Base-by-base conservation (phyloP, 2,113 vertebrate species). In the Cinclus cinclus region DNA sequence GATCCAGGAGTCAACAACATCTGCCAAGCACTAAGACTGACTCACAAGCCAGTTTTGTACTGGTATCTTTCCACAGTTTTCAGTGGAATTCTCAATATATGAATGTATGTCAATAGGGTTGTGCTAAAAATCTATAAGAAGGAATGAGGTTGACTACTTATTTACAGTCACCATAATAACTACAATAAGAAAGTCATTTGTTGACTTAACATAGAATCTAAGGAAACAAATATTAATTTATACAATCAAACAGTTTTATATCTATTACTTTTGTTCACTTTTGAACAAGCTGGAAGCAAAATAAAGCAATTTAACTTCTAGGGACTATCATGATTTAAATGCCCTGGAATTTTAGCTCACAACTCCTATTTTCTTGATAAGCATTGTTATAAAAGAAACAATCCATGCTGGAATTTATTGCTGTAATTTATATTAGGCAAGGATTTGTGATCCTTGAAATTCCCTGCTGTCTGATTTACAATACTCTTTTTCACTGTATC, bases 401-500 rank as follows among this genome's bases (percentile, higher is more conserved):
- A 50, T 41, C 27, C 39, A 42, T 58, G 27, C 22, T 63, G 35
- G 58, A 65, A 69, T 90, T 63, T 67, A 94, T 52, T 93, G 46
- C 33, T 65, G 49, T 56, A 49, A 81, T 92, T 71, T 74, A 78
- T 67, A 53, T 35, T 86, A 63, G 42, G 64, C 73, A 53, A 85
- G 67, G 42, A 44, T 65, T 59, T 79, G 37, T 86, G 76, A 92
- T 60, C 50, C 50, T 91, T 95, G 30, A 71, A 77, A 92, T 68
- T 80, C 59, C 81, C 93, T 87, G 90, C 50, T 46, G 31, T 59
- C 75, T 56, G 82, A 89, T 96, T 95, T 92, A 73, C 70, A 94
- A 53, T 74, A 73, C 8, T 77, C 55, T 85, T 92, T 94, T 91
- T 86, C 62, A 95, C 55, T 93, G 83, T 94, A 91, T 90, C 74